Conservation (phyloP, 2,797 vertebrate genomes). For the Macropus fuliginosus region DNA sequence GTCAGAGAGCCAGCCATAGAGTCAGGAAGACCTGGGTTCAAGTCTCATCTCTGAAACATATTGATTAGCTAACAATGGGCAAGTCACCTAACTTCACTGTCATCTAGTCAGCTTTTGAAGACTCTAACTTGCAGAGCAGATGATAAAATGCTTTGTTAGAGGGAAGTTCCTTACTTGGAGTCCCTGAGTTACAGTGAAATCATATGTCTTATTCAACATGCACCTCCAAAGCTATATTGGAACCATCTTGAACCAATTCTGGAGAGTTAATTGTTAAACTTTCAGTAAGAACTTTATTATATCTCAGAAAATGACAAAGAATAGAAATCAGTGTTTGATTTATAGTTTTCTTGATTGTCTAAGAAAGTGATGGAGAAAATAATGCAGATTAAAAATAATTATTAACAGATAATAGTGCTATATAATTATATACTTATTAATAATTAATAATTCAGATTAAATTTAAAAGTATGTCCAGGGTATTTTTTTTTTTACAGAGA, state of each 20-base stretch:
- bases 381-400: not conserved
- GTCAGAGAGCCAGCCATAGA: not conserved
- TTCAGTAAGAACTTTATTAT: not conserved
- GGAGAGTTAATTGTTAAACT: not conserved
- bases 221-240: not conserved
- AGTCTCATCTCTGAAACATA: not conserved
- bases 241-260: not conserved
- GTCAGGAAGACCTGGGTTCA: not conserved
- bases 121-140: not conserved
- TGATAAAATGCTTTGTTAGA: not conserved
- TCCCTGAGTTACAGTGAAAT: not conserved
- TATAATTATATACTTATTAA: no score
- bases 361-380: not conserved
- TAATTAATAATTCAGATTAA: not conserved
- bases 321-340: not conserved
- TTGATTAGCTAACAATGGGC: not conserved
- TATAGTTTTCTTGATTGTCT: not conserved
- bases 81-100: not conserved
- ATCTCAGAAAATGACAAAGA: not conserved
- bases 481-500: not conserved
- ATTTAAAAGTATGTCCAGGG: not conserved
- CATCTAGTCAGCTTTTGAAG: not conserved
- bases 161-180: not conserved
- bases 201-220: not conserved
- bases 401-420: no score